These are phyloP conservation scores for Uropetala carovei DNA, from an alignment of 2,888 invertebrate species.

Conservation along the genomic window DNA sequence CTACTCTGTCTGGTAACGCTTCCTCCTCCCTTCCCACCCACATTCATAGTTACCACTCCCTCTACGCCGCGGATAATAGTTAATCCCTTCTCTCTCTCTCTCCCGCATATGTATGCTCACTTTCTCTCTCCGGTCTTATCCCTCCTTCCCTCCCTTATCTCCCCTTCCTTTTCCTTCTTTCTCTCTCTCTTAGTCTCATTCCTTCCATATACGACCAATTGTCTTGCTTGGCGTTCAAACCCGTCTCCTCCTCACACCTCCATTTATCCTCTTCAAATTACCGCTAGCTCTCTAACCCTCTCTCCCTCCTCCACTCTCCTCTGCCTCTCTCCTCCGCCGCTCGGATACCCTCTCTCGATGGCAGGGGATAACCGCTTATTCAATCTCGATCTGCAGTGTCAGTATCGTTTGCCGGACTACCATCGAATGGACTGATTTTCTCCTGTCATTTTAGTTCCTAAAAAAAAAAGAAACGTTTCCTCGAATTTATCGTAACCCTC, in stretches of 20 bases:
- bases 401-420: not conserved
- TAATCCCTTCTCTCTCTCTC: not conserved
- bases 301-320: not conserved
- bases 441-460: not conserved
- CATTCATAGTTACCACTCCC: not conserved
- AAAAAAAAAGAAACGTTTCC: not conserved
- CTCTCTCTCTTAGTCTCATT: not conserved
- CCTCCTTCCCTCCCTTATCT: not conserved
- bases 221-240: not conserved
- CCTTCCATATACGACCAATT: not conserved
- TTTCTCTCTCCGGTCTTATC: not conserved
- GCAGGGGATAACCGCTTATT: not conserved
- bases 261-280: not conserved
- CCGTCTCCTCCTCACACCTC: not conserved
- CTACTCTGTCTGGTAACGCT: not conserved
- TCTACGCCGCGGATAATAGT: not conserved
- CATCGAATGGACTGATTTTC: not conserved
- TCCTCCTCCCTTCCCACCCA: not conserved
- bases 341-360: not conserved
- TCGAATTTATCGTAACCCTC: not conserved
- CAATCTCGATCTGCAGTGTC: not conserved
- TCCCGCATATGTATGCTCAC: not conserved
- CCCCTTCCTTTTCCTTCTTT: not conserved
- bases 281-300: not conserved
- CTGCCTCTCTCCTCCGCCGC: not conserved